Evolutionary conservation across 2,113 vertebrate species (phyloP).

Genomic region (Narcine bancroftii): DNA sequence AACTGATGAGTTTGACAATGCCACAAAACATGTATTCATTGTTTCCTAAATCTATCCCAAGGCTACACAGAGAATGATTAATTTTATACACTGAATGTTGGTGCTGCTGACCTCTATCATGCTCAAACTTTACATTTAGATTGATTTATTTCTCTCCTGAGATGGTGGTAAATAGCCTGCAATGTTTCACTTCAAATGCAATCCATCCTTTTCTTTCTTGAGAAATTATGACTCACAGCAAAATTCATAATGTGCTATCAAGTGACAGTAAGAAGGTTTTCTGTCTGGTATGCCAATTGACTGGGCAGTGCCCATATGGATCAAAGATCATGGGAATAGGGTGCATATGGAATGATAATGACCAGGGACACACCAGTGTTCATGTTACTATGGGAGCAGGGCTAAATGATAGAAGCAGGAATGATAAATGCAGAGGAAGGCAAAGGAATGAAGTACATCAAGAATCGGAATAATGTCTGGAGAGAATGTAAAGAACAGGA

Average conservation of each 20-base stretch:
- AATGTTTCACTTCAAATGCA: background rate
- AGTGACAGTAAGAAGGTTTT: background rate
- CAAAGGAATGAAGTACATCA: background rate
- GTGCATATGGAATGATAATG: background rate
- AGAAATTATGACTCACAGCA: background rate
- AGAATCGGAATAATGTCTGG: too few species aligned
- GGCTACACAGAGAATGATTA: background rate
- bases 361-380: background rate
- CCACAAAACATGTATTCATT: constrained; percentile 31
- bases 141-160: background rate
- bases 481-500: too few species aligned
- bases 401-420: background rate
- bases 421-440: too few species aligned
- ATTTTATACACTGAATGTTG: background rate
- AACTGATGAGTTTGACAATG: constrained; percentile 24
- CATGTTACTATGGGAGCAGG: background rate
- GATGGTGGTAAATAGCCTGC: background rate
- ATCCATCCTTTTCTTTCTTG: background rate
- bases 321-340: background rate
- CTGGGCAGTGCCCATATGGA: background rate
- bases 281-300: background rate
- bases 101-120: background rate
- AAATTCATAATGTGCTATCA: background rate
- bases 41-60: background rate
- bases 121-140: background rate